These are phyloP conservation scores for Pantala flavescens DNA, from an alignment of 1,140 invertebrate species.

Conservation along the genomic window DNA sequence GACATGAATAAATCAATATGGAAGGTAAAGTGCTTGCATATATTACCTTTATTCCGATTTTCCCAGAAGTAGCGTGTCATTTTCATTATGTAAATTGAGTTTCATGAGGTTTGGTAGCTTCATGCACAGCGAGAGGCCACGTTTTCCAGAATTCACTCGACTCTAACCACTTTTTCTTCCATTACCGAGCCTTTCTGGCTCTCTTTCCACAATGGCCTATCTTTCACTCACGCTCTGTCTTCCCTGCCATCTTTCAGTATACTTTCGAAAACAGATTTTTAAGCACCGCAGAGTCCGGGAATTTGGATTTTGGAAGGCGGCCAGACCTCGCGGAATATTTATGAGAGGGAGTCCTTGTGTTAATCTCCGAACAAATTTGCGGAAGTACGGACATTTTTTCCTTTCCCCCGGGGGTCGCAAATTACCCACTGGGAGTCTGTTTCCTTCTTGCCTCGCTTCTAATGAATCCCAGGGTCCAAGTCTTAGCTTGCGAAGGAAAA, in stretches of 20 bases:
- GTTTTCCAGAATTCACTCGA: too few species aligned
- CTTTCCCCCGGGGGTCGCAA: not conserved
- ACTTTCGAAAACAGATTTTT: not conserved
- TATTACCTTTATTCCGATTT: too few species aligned
- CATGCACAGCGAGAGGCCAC: too few species aligned
- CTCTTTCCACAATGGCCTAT: not conserved
- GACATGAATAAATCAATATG: too few species aligned
- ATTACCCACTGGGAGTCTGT: not conserved
- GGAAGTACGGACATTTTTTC: conserved; percentile 1
- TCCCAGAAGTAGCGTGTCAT: too few species aligned
- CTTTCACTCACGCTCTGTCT: not conserved
- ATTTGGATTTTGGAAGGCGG: not conserved
- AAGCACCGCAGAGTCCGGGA: not conserved
- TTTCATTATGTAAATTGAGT: too few species aligned
- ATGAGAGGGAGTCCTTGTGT: conserved; percentile 7
- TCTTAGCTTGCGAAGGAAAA: not conserved
- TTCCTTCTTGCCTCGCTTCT: not conserved
- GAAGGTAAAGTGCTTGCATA: too few species aligned
- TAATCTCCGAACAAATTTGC: conserved; percentile 9
- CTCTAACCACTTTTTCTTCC: too few species aligned
- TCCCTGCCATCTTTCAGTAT: not conserved
- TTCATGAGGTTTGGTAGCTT: too few species aligned
- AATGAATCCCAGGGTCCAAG: not conserved
- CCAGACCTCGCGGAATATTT: not conserved
- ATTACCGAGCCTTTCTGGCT: not conserved